Conservation (phyloP, 2,113 vertebrate species). For the Zapus hudsonius region DNA sequence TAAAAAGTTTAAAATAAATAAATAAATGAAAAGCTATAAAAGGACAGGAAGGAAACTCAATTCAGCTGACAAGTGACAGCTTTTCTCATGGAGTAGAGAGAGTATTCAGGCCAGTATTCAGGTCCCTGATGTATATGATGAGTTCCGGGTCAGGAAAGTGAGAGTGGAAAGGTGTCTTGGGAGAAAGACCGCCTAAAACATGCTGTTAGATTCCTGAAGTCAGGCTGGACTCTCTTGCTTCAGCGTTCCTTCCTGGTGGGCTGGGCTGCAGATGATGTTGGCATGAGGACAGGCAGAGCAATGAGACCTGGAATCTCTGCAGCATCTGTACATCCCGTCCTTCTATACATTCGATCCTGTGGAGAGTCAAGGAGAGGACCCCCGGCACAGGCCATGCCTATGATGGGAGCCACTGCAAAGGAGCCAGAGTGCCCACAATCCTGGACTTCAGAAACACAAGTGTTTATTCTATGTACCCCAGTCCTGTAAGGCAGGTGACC, state of each 20-base stretch:
- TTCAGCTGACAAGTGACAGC: not conserved
- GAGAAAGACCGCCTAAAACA: not conserved
- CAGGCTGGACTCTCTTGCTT: not conserved
- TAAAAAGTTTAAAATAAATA: too few species aligned
- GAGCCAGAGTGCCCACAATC: not conserved
- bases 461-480: not conserved
- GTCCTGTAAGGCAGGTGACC: not conserved
- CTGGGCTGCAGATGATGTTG: rapidly evolving
- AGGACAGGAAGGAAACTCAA: rapidly evolving
- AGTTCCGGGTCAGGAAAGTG: not conserved
- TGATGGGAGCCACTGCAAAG: rapidly evolving
- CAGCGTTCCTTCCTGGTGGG: not conserved
- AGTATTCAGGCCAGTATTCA: not conserved
- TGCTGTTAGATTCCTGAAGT: not conserved
- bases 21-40: too few species aligned
- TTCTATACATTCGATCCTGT: not conserved
- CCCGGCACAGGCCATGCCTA: rapidly evolving
- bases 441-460: not conserved
- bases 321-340: not conserved
- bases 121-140: not conserved
- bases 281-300: not conserved
- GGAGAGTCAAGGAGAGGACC: not conserved
- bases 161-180: not conserved
- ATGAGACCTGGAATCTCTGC: too few species aligned
- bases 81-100: not conserved